Percentiles rank a stretch among this genome's conserved stretches.
Evolutionary conservation across 2,797 vertebrate genomes (phyloP).

Genomic region (Anguilla obscura): DNA sequence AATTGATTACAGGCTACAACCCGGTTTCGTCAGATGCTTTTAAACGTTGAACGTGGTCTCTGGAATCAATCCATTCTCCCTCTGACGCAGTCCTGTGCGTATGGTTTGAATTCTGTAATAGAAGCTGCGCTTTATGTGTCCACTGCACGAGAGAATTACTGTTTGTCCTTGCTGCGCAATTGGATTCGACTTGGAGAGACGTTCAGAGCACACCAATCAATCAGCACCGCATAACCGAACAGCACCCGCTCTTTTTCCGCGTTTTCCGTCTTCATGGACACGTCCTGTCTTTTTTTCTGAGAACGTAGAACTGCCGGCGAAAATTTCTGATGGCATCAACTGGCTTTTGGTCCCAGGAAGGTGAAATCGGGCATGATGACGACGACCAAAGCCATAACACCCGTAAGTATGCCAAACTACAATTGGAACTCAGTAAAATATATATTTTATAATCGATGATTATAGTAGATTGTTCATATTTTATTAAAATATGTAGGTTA

Average conservation of each 20-base stretch:
- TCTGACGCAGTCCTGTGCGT: background rate
- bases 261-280: conserved; percentile 65
- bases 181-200: background rate
- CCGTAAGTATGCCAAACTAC: conserved; percentile 70
- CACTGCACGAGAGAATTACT: background rate
- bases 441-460: background rate
- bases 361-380: conserved; percentile 73
- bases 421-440: background rate
- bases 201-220: background rate
- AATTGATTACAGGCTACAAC: background rate
- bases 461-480: background rate
- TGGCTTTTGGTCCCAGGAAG: conserved; percentile 89
- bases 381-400: conserved; percentile 82
- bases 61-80: background rate
- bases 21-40: background rate
- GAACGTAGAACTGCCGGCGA: conserved; percentile 58
- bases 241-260: conserved; percentile 51
- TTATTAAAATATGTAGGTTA: background rate
- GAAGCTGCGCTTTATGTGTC: background rate
- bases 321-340: conserved; percentile 82
- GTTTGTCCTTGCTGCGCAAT: background rate
- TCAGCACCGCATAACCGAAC: conserved; percentile 61
- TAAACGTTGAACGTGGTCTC: background rate
- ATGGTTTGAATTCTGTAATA: background rate
- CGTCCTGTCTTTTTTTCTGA: conserved; percentile 58